Evolutionary conservation across 2,113 vertebrate genomes (phyloP), one percentile per base, ranked within the genome.

Genomic region (Perccottus glenii): DNA sequence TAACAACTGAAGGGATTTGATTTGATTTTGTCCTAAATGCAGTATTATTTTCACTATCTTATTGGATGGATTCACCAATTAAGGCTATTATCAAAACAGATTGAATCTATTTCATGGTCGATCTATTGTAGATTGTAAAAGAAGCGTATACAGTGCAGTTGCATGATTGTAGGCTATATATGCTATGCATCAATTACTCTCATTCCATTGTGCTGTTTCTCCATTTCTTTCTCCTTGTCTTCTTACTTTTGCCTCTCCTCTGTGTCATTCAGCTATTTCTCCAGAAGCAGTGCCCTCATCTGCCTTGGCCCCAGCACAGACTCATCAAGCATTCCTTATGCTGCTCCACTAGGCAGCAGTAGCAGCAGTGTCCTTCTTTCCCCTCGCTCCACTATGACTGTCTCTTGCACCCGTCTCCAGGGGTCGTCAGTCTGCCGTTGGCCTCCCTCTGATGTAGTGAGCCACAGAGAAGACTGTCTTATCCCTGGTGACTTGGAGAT

Each of bases 381-480:
- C 69, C 80, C 67, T 73, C 80, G 69, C 67, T 49, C 19, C 51
- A 32, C 51, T 19, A 61, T 78, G 67, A 52, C 83, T 86, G 78
- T 78, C 80, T 69, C 75, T 78, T 70, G 82, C 79, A 84, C 68
- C 70, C 12, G 75, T 92, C 86, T 89, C 86, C 66, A 71, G 89
- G 82, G 86, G 87, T 87, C 83, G 76, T 85, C 74, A 82, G 87
- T 77, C 71, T 88, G 79, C 80, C 73, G 50, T 57, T 51, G 12
- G 79, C 73, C 81, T 80, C 69, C 74, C 63, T 86, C 80, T 88
- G 90, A 90, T 82, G 82, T 72, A 59, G 51, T 43, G 78, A 85
- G 85, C 64, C 59, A 44, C 67, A 70, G 82, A 88, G 89, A 89
- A 85, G 84, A 85, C 73, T 51, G 49, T 46, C 78, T 86, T 84